A percentile compares a stretch with the other conserved stretches of the same genome.
Conservation (phyloP, 2,797 vertebrate genomes). For the Eutrigla gurnardus region DNA sequence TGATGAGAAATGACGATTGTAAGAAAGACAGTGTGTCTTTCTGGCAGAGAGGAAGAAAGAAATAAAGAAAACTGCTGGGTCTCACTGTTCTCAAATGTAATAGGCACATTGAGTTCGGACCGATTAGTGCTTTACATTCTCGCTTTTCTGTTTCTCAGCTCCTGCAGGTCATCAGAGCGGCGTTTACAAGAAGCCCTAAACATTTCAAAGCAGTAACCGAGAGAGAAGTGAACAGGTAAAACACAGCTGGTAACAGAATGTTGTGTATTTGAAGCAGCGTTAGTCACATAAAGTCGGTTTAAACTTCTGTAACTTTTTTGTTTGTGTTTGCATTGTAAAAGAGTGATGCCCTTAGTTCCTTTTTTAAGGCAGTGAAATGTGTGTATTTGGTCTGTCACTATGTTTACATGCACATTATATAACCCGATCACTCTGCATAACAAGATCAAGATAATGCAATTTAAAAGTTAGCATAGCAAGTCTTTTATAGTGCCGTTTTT, state of each 20-base stretch:
- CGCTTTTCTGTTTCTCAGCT: conserved; percentile 25
- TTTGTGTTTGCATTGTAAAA: conserved; percentile 37
- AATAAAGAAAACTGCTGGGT: conserved; percentile 4
- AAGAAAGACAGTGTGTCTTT: conserved; percentile 44
- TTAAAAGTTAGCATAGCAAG: neutral
- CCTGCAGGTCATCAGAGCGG: conserved; percentile 52
- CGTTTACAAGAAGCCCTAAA: neutral
- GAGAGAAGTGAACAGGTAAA: conserved; percentile 38
- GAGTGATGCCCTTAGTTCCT: conserved; percentile 54
- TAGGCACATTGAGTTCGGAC: conserved; percentile 77
- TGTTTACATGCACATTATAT: conserved; percentile 47
- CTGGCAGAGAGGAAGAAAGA: neutral
- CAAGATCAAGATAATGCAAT: neutral
- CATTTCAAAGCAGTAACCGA: conserved; percentile 21
- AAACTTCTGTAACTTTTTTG: neutral
- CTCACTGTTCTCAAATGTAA: conserved; percentile 61
- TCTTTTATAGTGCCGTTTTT: neutral
- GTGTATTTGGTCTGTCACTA: conserved; percentile 21
- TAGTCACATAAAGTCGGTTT: conserved; percentile 9
- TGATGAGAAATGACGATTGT: conserved; percentile 52
- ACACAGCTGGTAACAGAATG: conserved; percentile 25
- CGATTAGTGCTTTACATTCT: conserved; percentile 42
- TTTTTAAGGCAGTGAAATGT: conserved; percentile 74
- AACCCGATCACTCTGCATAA: neutral
- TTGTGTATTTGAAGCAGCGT: conserved; percentile 49